These are phyloP conservation scores for Eurypyga helias DNA, from an alignment of 2,113 vertebrate species.

Conservation along the genomic window DNA sequence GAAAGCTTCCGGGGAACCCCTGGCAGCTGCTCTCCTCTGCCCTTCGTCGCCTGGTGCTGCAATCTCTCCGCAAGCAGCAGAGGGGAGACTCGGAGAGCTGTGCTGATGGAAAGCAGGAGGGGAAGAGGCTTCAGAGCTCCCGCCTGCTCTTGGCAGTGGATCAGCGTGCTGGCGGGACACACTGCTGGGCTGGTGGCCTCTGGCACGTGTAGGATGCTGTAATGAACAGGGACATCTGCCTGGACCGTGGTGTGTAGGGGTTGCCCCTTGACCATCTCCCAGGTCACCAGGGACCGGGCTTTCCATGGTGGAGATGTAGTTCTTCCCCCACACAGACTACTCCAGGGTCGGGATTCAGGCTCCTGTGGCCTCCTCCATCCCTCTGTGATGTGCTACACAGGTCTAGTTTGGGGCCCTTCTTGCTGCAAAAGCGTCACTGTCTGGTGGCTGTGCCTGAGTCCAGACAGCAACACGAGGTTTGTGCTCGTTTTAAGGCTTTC, in stretches of 20 bases:
- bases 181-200: not conserved
- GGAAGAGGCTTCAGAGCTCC: not conserved
- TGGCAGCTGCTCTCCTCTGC: not conserved
- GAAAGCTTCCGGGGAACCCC: not conserved
- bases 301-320: fast-evolving
- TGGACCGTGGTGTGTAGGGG: fast-evolving
- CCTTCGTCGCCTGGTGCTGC: not conserved
- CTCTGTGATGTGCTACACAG: fast-evolving
- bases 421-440: fast-evolving
- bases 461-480: fast-evolving
- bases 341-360: not conserved
- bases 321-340: not conserved
- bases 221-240: not conserved
- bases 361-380: fast-evolving
- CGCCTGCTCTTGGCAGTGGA: fast-evolving
- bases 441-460: not conserved
- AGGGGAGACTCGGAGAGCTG: not conserved
- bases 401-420: not conserved
- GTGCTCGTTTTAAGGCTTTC: not conserved
- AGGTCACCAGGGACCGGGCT: not conserved
- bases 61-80: not conserved
- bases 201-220: fast-evolving
- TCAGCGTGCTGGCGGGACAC: not conserved
- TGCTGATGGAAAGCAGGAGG: not conserved
- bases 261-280: fast-evolving